Conservation (phyloP, 2,797 vertebrate species). For the Thunnus albacares region DNA sequence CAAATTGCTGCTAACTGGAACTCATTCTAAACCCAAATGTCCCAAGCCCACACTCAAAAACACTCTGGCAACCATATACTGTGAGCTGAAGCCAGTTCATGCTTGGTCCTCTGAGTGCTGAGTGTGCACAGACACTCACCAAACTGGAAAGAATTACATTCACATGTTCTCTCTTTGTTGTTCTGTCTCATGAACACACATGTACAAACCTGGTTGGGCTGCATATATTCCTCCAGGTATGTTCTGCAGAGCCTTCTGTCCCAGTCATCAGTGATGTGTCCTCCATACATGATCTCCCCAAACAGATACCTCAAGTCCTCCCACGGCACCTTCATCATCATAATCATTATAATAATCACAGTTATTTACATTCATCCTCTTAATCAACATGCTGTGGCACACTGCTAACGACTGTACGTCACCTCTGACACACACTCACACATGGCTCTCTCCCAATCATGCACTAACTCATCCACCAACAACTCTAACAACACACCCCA, state of each 20-base stretch:
- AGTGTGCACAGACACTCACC: not conserved
- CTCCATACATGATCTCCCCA: slow-evolving; percentile 89
- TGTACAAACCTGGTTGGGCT: slow-evolving; percentile 82
- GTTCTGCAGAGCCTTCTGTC: slow-evolving; percentile 88
- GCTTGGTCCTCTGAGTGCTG: slow-evolving; percentile 4
- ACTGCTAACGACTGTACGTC: not conserved
- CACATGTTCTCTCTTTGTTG: slow-evolving; percentile 1
- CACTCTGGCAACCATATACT: not conserved
- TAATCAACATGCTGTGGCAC: not conserved
- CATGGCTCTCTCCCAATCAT: slow-evolving; percentile 25
- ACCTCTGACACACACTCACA: slow-evolving; percentile 9
- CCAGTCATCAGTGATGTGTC: slow-evolving; percentile 88
- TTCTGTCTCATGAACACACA: not conserved
- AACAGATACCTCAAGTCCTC: slow-evolving; percentile 90
- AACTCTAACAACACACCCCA: slow-evolving; percentile 47
- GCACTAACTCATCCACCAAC: not conserved
- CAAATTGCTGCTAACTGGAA: slow-evolving; percentile 22
- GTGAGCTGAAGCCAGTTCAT: slow-evolving; percentile 3
- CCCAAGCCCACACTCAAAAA: slow-evolving; percentile 7
- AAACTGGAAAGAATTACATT: not conserved
- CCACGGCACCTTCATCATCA: slow-evolving; percentile 81
- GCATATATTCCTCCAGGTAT: slow-evolving; percentile 90
- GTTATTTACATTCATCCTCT: slow-evolving; percentile 6
- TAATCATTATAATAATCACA: slow-evolving; percentile 28
- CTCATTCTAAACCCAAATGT: not conserved